Base-by-base conservation (phyloP, 2,888 invertebrate genomes). In the Ectemnius cavifrons region DNA sequence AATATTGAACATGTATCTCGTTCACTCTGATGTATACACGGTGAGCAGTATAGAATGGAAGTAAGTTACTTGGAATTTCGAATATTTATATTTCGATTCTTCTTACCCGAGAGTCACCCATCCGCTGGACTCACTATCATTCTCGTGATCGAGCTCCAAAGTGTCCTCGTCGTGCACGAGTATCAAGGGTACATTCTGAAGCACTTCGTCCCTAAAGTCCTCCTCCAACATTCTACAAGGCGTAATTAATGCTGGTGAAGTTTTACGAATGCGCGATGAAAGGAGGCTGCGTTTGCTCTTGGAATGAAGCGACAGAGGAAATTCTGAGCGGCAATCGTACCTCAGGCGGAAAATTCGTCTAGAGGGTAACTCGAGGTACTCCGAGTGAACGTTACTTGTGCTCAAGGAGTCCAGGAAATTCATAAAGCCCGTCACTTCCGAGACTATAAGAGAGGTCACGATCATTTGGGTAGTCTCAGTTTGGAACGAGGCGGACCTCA, bases 401-500 rank as follows among this genome's bases (percentile, higher is more conserved):
- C 71, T 71, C 52, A 77, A 14, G 20, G 49, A 23, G 23, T 63
- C 56, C 37, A 61, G 28, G 6, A 82, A 68, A 58, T 74, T 60
- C 14, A 52, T 47, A 8, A 69, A 68, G 5, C 72, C 67, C 67
- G 67, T 67, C 16, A 64, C 72, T 56, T 79, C 79, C 13, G 74
- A 28, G 49, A 70, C 77, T 66, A 77, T 83, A 70, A 74, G 47
- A 11, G 83, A 74, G 70, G 63, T 74, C 16, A 79, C 71, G 37
- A 75, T 56, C 52, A 61, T 77, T 58, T 66, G 62, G 13, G 27
- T 16, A 16, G 59, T 49, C 16, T 74, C 73, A 45, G 20, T 68
- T 49, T 47, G 73, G 27, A 56, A 4, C n/a, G 66, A 59, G 18
- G 58, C 47, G 23, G 66, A 52, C 20, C 18, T 11, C 4, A 66